Percentiles rank a stretch among this genome's conserved stretches.
Conservation (phyloP, 2,888 invertebrate species). For the Lymantria monacha region DNA sequence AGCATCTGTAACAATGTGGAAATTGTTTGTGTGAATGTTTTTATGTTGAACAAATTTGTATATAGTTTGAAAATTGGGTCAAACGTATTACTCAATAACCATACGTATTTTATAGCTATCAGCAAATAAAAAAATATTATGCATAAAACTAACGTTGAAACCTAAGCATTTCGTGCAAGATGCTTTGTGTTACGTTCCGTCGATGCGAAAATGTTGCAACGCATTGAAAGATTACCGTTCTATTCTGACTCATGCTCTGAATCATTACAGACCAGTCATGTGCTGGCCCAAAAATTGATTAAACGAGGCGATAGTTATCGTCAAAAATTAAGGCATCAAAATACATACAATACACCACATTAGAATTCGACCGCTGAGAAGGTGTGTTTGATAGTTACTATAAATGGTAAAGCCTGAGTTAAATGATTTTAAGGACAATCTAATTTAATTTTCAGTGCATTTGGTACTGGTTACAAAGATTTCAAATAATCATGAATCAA, state of each 20-base stretch:
- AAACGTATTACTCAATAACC: constrained; percentile 20
- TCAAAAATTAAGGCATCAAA: background rate
- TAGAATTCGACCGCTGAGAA: no score
- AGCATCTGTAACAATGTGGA: constrained; percentile 33
- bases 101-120: background rate
- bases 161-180: background rate
- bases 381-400: no score
- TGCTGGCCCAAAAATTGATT: constrained; percentile 18
- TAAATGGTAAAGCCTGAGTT: no score
- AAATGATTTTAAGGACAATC: no score
- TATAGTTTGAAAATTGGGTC: constrained; percentile 21
- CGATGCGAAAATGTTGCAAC: background rate
- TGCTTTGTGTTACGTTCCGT: background rate
- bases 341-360: no score
- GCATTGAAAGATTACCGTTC: constrained; percentile 2
- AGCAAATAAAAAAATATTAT: background rate
- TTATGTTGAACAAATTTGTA: constrained; percentile 30
- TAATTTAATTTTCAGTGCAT: no score
- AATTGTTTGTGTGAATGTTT: constrained; percentile 18
- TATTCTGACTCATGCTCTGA: constrained; percentile 49
- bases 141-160: background rate
- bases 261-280: constrained; percentile 42
- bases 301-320: constrained; percentile 9
- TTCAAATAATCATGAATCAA: no score
- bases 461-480: no score